phyloP scores from a whole-genome alignment of 1,140 invertebrate genomes.

The Drosophila quadrilineata region DNA sequence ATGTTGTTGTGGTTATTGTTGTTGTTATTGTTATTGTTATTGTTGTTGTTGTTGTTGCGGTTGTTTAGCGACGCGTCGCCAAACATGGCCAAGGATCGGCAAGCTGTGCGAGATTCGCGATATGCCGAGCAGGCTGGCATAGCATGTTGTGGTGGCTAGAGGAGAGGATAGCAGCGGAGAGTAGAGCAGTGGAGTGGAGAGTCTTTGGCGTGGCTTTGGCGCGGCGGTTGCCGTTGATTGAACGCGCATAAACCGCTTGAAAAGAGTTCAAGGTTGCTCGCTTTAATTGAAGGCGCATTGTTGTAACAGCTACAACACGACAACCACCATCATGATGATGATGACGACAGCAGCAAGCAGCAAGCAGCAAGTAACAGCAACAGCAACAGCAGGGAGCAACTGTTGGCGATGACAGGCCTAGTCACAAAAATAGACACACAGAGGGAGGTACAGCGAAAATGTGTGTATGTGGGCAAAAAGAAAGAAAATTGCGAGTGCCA shows the following conservation, averaged over 20 bases:
- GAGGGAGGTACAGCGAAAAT: constrained; percentile 29
- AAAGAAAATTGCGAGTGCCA: background rate
- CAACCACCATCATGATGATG: constrained; percentile 11
- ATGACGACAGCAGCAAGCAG: constrained; percentile 1
- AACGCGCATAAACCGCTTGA: constrained; percentile 62
- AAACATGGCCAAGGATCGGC: constrained; percentile 44
- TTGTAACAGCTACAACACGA: constrained; percentile 56
- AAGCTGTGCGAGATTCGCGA: constrained; percentile 36
- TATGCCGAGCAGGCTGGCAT: constrained; percentile 43
- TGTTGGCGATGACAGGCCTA: constrained; percentile 61
- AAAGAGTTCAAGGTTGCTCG: constrained; percentile 68
- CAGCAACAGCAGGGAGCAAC: constrained; percentile 52
- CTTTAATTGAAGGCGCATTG: constrained; percentile 76
- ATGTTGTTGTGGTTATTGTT: constrained; percentile 8
- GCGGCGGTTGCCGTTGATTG: constrained; percentile 56
- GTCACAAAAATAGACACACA: constrained; percentile 70
- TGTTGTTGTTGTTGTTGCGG: constrained; percentile 26
- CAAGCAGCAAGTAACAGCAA: background rate
- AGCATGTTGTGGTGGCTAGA: too few relatives aligned
- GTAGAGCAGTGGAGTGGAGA: too few relatives aligned
- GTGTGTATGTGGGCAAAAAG: constrained; percentile 9
- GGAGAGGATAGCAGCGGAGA: too few relatives aligned
- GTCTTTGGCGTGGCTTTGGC: too few relatives aligned
- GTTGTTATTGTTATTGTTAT: background rate
- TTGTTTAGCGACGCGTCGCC: constrained; percentile 32